A percentile compares a stretch with the other conserved stretches of the same genome.
These are phyloP conservation scores for Cinclus mexicanus DNA, from an alignment of 2,113 vertebrate species.

Conservation along the genomic window DNA sequence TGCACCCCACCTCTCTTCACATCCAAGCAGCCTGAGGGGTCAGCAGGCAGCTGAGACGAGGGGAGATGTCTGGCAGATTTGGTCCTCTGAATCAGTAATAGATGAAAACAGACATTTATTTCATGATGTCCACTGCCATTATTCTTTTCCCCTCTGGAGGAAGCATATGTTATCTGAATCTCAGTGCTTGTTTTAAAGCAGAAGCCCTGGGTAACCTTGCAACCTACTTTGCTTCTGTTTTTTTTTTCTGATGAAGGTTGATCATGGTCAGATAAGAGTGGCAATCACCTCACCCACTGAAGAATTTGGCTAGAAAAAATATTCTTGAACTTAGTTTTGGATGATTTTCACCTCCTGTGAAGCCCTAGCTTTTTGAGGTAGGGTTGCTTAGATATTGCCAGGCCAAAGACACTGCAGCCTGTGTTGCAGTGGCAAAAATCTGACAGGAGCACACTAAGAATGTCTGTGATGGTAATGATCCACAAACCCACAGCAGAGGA, in stretches of 20 bases:
- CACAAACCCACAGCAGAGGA: not conserved
- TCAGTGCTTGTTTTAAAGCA: not conserved
- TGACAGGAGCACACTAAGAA: not conserved
- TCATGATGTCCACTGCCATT: not conserved
- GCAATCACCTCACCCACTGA: rapidly evolving
- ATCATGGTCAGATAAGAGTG: not conserved
- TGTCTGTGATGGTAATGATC: not conserved
- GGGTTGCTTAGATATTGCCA: not conserved
- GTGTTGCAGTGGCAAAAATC: not conserved
- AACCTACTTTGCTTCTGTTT: not conserved
- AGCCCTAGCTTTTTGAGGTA: not conserved
- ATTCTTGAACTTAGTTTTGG: not conserved
- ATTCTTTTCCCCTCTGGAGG: not conserved
- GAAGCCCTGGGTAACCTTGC: not conserved
- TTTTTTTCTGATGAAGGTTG: not conserved
- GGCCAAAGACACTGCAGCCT: not conserved
- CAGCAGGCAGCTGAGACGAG: not conserved
- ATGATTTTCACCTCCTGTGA: not conserved
- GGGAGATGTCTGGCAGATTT: not conserved
- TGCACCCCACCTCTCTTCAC: not conserved
- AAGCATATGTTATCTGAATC: not conserved
- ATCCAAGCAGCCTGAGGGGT: not conserved
- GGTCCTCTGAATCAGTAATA: not conserved
- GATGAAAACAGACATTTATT: not conserved
- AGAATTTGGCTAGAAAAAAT: not conserved